phyloP scores from a whole-genome alignment of 2,888 invertebrate species.

The Drosophila nigricruria region DNA sequence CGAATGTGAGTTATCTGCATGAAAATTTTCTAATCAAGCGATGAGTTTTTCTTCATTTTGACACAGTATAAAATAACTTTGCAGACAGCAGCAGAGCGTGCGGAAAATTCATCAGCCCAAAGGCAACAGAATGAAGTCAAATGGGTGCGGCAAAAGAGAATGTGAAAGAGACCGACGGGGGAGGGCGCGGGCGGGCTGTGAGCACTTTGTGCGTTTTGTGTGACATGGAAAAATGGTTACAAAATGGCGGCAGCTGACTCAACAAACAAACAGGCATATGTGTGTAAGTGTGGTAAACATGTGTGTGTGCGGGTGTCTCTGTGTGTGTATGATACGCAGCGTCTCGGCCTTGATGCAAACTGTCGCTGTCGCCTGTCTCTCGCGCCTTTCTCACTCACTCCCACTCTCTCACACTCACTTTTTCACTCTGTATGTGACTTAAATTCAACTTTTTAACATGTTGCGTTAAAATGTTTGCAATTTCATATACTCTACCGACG shows the following conservation, averaged over 20 bases:
- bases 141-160: conserved; percentile 12
- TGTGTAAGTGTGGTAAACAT: conserved; percentile 7
- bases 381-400: conserved; percentile 22
- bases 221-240: conserved; percentile 75
- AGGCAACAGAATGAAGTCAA: conserved; percentile 42
- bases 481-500: conserved; percentile 36
- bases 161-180: neutral
- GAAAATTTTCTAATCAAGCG: conserved; percentile 62
- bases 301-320: conserved; percentile 9
- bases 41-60: conserved; percentile 61
- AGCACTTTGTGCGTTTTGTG: conserved; percentile 53
- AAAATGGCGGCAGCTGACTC: conserved; percentile 79
- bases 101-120: conserved; percentile 70
- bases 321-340: conserved; percentile 26
- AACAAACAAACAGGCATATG: conserved; percentile 56
- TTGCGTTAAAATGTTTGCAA: conserved; percentile 52
- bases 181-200: neutral
- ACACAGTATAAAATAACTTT: conserved; percentile 64
- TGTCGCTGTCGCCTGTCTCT: conserved; percentile 62
- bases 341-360: conserved; percentile 67
- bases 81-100: conserved; percentile 57
- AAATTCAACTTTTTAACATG: conserved; percentile 66
- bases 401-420: neutral
- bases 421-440: conserved; percentile 57
- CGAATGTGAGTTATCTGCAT: conserved; percentile 8